Evolutionary conservation across 1,140 invertebrate genomes (phyloP), one percentile per base, ranked within the genome.

Genomic region (Antheraea pernyi): DNA sequence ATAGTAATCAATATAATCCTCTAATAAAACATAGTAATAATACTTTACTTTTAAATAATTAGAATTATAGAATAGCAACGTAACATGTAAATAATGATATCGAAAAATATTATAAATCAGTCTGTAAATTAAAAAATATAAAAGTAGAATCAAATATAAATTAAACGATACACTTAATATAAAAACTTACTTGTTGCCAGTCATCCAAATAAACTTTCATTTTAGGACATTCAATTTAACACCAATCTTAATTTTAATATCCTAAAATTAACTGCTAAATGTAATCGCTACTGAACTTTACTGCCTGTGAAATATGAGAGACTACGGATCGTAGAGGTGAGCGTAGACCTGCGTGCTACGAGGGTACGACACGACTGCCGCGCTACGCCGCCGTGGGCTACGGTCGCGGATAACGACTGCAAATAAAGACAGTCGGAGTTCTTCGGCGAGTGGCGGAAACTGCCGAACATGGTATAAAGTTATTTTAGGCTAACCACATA

Each of bases 311-410:
- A 46, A 48, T 53, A 2, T 48, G 10, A 48, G 18, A 39, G 39
- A 11, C 37, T 19, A 59, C 65, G 48, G 22, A 7, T 36, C 18
- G 70, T 73, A 73, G 75, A 67, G 60, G 37, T 19, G 46, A 53
- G 48, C 76, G 78, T 80, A 80, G 82, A 80, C 81, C 70, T 66
- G 68, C 68, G 69, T 71, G 73, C 82, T 85, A 86, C 85, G 82
- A 62, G 42, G 79, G 84, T 82, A 88, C 84, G 83, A 79, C 74
- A 74, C 83, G 81, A 89, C 89, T 91, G 82, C 79, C 79, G 80
- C 72, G 84, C 86, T 91, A 89, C 86, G 84, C 76, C 78, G 59
- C 59, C 42, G 63, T 59, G 68, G 64, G 72, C 85, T 79, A 79
- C 77, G 76, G 75, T 77, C 73, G 72, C 76, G 73, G 75, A 74